Evolutionary conservation across 2,888 invertebrate species (phyloP).

Genomic region (Stegophylla sp.): DNA sequence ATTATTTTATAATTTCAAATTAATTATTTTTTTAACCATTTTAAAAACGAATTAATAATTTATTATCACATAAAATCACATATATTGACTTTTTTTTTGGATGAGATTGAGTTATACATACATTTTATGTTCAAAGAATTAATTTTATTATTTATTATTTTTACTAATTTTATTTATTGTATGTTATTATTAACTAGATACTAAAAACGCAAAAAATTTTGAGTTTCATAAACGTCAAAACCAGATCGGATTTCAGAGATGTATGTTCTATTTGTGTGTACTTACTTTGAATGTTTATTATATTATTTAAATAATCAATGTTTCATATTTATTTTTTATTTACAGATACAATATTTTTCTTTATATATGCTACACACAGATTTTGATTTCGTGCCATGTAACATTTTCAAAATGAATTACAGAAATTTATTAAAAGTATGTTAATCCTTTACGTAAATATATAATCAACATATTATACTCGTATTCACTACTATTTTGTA

Average conservation of each 20-base stretch:
- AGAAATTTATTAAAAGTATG: not conserved
- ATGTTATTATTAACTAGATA: not conserved
- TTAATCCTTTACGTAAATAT: not conserved
- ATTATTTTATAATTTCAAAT: too few species aligned
- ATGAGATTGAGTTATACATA: too few species aligned
- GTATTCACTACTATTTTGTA: too few species aligned
- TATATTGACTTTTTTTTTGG: too few species aligned
- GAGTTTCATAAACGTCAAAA: not conserved
- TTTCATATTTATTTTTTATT: not conserved
- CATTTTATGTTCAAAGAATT: too few species aligned
- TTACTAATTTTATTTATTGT: not conserved
- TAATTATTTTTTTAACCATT: too few species aligned
- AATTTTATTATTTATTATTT: too few species aligned
- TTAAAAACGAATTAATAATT: too few species aligned
- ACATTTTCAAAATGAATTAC: conserved; percentile 32
- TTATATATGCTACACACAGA: conserved; percentile 33
- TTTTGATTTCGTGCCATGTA: conserved; percentile 19
- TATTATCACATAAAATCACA: too few species aligned
- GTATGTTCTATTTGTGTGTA: not conserved
- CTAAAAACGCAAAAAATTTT: not conserved
- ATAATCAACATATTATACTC: too few species aligned
- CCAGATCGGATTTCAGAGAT: not conserved
- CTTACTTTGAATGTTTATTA: too few species aligned
- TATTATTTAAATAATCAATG: not conserved
- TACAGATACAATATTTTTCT: conserved; percentile 16